Base-by-base conservation (phyloP, 2,888 invertebrate genomes). In the Lydus trimaculatus region DNA sequence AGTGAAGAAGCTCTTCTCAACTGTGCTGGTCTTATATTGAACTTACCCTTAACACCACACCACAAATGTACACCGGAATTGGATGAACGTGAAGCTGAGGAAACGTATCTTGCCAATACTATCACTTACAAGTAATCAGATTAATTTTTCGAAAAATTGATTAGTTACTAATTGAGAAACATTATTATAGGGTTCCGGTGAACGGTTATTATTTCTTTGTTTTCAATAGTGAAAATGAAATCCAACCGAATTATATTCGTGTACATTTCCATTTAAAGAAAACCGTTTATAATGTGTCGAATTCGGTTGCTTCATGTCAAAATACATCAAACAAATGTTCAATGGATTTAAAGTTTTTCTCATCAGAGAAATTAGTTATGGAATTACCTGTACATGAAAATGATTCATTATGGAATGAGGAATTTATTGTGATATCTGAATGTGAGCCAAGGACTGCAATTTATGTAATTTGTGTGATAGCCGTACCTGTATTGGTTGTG, bases 171-270 rank as follows among this genome's bases (percentile, higher is more conserved):
- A 20, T 61, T n/a, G 13, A 7, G 15, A n/a, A n/a, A 7, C 6
- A 56, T n/a, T n/a, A 11, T 81, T 85, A 74, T 82, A 91, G 91
- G 76, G 91, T 94, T 0, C 91, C 93, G 61, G 87, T 88, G 0
- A 91, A 93, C 76, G 94, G 93, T 8, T 94, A 93, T 83, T 94
- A 94, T 79, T 94, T 94, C 86, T 93, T 94, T 85, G 91, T 94
- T 0, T 94, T 94, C 85, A 92, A 91, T 82, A 93, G 93, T 7
- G 93, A 94, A 81, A 94, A 94, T 80, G 94, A 94, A 78, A 88
- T 91, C 0, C 90, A 92, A 80, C 86, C 88, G 8, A 93, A 93
- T 84, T 92, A 89, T 81, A 88, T 94, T 33, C 86, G 90, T 23
- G 91, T 92, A 0, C 87, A 88, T 61, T 92, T 94, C 81, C 88